Evolutionary conservation across 2,888 invertebrate species (phyloP).

Genomic region (Dolomedes plantarius): DNA sequence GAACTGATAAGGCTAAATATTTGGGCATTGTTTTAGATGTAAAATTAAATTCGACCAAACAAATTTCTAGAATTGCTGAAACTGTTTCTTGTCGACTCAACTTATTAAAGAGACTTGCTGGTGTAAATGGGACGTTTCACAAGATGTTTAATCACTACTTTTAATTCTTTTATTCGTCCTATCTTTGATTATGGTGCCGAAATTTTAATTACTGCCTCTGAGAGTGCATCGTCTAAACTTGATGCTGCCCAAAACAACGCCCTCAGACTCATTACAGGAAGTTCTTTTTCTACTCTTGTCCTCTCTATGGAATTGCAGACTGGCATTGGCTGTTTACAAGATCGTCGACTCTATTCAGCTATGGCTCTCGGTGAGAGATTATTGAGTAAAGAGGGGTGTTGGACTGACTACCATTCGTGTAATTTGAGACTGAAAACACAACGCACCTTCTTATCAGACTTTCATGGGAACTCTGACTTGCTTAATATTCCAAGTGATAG

Average conservation of each 20-base stretch:
- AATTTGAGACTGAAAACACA: no score
- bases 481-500: no score
- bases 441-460: not conserved
- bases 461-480: not conserved
- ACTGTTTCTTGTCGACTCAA: no score
- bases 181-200: not conserved
- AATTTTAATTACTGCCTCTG: not conserved
- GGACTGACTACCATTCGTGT: no score
- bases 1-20: no score
- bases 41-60: no score
- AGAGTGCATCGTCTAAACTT: not conserved
- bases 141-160: not conserved
- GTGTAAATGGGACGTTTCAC: not conserved
- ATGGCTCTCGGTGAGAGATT: no score
- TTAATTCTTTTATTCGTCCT: not conserved
- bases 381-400: no score
- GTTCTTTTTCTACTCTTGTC: not conserved
- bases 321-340: not conserved
- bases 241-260: not conserved
- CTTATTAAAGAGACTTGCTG: not conserved
- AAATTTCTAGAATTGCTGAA: no score
- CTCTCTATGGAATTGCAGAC: slow-evolving; percentile 11
- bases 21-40: no score
- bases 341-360: no score
- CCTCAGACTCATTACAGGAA: not conserved